These are phyloP conservation scores for Pedetes capensis DNA, from an alignment of 2,113 vertebrate species.

Conservation along the genomic window DNA sequence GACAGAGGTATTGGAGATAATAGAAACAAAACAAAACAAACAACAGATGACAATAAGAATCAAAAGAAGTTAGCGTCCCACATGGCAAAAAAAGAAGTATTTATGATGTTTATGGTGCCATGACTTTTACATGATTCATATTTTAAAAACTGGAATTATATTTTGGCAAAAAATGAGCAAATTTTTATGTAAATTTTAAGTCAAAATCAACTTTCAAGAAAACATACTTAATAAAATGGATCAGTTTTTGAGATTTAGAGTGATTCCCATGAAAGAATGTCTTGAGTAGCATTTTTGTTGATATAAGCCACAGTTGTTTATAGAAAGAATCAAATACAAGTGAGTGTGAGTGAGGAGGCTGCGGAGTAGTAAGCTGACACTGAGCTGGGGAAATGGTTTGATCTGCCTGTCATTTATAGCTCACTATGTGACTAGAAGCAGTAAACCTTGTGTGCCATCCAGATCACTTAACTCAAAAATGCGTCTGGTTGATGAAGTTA, in stretches of 20 bases:
- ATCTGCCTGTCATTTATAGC: neutral
- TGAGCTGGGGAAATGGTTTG: neutral
- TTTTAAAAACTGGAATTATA: neutral
- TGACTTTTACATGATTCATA: neutral
- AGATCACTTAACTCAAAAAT: neutral
- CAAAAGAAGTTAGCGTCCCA: neutral
- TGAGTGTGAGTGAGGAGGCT: no score
- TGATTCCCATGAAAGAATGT: neutral
- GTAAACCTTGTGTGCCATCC: neutral
- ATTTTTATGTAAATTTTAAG: constrained; percentile 3
- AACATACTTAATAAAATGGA: neutral
- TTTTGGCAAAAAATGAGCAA: constrained; percentile 10
- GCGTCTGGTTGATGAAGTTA: constrained; percentile 26
- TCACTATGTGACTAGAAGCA: constrained; percentile 38
- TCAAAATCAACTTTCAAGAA: constrained; percentile 14
- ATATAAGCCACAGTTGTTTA: neutral
- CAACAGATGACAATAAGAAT: neutral
- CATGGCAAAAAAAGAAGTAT: neutral
- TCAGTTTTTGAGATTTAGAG: neutral
- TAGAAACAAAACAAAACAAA: neutral
- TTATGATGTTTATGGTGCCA: neutral
- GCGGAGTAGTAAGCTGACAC: no score
- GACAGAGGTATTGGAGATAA: neutral
- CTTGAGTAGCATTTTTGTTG: neutral
- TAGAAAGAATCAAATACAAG: neutral